Evolutionary conservation across 2,113 vertebrate genomes (phyloP).

Genomic region (Hypomesus transpacificus): DNA sequence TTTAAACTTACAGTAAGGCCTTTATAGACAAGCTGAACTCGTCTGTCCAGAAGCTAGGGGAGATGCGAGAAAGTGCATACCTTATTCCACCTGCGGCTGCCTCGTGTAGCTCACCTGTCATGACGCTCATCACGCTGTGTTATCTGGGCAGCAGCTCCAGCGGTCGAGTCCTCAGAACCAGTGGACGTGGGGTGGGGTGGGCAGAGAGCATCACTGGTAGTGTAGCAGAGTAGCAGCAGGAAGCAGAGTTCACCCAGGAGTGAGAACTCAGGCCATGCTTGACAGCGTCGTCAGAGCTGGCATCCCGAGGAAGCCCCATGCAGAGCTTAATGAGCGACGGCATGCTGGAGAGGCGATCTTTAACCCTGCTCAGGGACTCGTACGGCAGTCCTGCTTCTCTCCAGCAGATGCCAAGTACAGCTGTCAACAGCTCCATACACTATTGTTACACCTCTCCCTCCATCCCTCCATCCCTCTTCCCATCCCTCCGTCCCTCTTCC

Average conservation of each 20-base stretch:
- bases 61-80: background rate
- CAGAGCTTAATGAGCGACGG: slow-evolving; percentile 85
- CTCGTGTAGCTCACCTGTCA: too few species aligned
- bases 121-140: background rate
- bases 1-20: too few species aligned
- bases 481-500: background rate
- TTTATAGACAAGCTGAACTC: too few species aligned
- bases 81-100: too few species aligned
- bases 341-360: slow-evolving; percentile 85
- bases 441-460: slow-evolving; percentile 59
- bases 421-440: slow-evolving; percentile 77
- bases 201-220: slow-evolving; percentile 66
- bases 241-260: slow-evolving; percentile 70
- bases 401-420: slow-evolving; percentile 91
- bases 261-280: slow-evolving; percentile 69
- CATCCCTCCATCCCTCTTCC: slow-evolving; percentile 5
- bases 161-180: slow-evolving; percentile 11
- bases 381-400: slow-evolving; percentile 80
- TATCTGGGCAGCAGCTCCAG: background rate
- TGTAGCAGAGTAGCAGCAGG: slow-evolving; percentile 69
- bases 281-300: slow-evolving; percentile 52
- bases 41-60: slow-evolving; percentile 1
- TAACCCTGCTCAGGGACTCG: slow-evolving; percentile 88
- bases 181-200: slow-evolving; percentile 27
- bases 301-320: slow-evolving; percentile 77